Base-by-base conservation (phyloP, 2,797 vertebrate genomes). In the Hoplostethus atlanticus region DNA sequence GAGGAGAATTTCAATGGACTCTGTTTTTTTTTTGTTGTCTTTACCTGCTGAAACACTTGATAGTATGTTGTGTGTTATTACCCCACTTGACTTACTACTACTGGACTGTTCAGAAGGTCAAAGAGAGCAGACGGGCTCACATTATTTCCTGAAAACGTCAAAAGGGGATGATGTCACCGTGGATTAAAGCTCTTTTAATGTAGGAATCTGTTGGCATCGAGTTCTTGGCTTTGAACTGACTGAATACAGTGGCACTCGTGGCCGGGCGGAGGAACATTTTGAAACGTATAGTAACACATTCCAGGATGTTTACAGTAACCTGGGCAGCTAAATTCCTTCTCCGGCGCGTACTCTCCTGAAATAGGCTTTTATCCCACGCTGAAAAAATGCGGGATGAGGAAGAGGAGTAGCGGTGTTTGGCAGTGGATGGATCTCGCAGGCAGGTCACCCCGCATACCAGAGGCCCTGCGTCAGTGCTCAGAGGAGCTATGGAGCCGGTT, bases 391-490 rank as follows among this genome's bases (percentile, higher is more conserved):
- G 60, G 73, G 63, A 64, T 60, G 73, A 85, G 79, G 69, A 84
- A 77, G 81, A 77, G 67, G 73, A 73, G 75, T 69, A 53, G 76
- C 36, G 30, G 69, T 64, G 84, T 87, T 81, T 72, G 80, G 71
- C 34, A 34, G 86, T 87, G 77, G 86, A 89, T 89, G 81, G 87
- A 90, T 86, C 85, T 90, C 12, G 38, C 73, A 84, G 85, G 84
- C 88, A 90, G 90, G 88, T 89, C 89, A 77, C 84, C 75, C 85
- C 30, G 77, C 92, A 92, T 93, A 91, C 91, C 90, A 90, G 77
- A 90, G 74, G 67, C 63, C 38, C 87, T 83, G 84, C 87, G 84
- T 93, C 92, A 93, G 83, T 6, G 72, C 76, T 16, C 40, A 84
- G 86, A 83, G 89, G 87, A 91, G 87, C 81, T 48, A 64, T 55